These are phyloP conservation scores for Ormyrus rosae DNA, from an alignment of 2,888 invertebrate species.

Conservation along the genomic window DNA sequence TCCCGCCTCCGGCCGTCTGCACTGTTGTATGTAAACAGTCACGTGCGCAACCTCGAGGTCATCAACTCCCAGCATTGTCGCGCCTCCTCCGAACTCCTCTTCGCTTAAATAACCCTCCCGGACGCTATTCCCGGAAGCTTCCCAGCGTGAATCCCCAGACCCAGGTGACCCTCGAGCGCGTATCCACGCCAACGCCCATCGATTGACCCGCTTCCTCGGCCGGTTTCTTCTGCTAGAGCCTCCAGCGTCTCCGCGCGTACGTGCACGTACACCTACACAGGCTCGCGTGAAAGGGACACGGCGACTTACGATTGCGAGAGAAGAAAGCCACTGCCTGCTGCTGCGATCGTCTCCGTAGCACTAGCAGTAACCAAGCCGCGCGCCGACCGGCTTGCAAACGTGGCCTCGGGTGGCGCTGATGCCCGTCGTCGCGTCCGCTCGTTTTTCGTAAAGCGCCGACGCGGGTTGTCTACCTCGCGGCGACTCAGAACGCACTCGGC, in stretches of 20 bases:
- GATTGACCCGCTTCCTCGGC: conserved; percentile 32
- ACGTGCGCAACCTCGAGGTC: conserved; percentile 13
- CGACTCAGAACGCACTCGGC: neutral
- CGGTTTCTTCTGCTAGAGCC: neutral
- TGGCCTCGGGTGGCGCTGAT: conserved; percentile 13
- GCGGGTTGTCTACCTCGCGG: conserved; percentile 29
- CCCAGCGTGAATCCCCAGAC: too few relatives aligned
- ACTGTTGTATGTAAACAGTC: conserved; percentile 24
- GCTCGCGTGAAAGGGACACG: conserved; percentile 10
- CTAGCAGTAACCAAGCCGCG: too few relatives aligned
- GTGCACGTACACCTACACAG: neutral
- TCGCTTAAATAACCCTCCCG: too few relatives aligned
- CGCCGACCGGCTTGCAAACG: conserved; percentile 12
- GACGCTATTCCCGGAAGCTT: too few relatives aligned
- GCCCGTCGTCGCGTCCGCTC: too few relatives aligned
- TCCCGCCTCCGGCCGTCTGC: too few relatives aligned
- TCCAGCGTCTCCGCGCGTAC: neutral
- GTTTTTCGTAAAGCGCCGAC: conserved; percentile 3
- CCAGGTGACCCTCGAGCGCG: too few relatives aligned
- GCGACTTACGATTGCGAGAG: neutral
- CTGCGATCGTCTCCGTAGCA: neutral
- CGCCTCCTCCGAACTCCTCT: too few relatives aligned
- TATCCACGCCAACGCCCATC: conserved; percentile 40
- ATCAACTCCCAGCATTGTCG: too few relatives aligned
- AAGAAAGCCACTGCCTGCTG: neutral